Conservation (phyloP, 2,888 invertebrate species). For the Amiota mariae region DNA sequence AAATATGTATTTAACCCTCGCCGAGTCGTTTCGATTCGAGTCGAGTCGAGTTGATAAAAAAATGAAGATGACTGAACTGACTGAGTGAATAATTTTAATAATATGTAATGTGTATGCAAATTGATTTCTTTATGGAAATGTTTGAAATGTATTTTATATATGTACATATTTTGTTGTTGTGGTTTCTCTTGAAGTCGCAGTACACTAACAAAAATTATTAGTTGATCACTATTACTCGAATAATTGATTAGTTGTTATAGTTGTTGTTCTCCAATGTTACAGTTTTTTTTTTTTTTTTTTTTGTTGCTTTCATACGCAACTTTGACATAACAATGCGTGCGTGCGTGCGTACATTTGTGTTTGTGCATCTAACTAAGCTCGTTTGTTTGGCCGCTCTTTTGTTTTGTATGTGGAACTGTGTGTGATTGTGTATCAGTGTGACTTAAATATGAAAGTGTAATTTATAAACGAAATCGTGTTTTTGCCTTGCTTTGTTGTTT, state of each 20-base stretch:
- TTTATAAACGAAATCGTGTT: slow-evolving; percentile 47
- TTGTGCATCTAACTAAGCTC: neutral
- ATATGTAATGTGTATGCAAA: neutral
- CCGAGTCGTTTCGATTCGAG: no score
- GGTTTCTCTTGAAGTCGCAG: no score
- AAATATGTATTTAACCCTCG: neutral
- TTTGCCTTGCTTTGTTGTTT: slow-evolving; percentile 36
- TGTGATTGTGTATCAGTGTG: slow-evolving; percentile 32
- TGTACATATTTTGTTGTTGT: no score
- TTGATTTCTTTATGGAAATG: neutral
- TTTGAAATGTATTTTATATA: no score
- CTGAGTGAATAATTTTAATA: no score
- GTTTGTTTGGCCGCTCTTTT: no score
- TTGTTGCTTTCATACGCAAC: neutral
- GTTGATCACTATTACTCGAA: no score
- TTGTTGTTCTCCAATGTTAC: slow-evolving; percentile 8
- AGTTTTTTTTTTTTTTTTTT: neutral
- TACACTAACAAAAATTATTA: neutral
- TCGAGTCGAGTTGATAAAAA: no score
- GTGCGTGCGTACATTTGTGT: slow-evolving; percentile 9
- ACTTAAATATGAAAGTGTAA: slow-evolving; percentile 47
- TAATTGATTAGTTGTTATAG: no score
- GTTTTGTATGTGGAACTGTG: slow-evolving; percentile 21
- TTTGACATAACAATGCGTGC: slow-evolving; percentile 29
- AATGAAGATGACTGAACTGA: no score